Conservation (phyloP, 2,113 vertebrate genomes). For the Calyptomena viridis region DNA sequence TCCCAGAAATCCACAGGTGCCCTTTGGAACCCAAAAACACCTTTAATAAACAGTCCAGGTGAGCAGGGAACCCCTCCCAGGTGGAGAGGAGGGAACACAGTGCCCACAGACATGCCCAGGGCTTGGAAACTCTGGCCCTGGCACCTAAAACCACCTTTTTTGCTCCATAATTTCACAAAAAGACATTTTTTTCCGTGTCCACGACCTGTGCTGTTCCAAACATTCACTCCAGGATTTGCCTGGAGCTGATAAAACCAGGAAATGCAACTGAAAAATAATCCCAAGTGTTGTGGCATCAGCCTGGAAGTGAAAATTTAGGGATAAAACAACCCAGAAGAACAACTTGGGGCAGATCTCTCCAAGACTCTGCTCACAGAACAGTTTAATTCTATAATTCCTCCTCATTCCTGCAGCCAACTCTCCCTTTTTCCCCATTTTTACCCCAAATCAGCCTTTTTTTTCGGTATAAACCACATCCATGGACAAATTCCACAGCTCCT, state of each 20-base stretch:
- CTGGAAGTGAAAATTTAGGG: neutral
- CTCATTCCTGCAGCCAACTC: neutral
- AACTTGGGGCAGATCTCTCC: neutral
- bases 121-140: neutral
- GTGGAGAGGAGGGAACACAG: neutral
- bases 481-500: neutral
- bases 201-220: accelerated
- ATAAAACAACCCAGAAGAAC: neutral
- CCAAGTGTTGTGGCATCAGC: neutral
- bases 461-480: neutral
- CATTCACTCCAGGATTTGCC: accelerated
- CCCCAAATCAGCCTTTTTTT: neutral
- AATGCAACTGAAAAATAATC: neutral
- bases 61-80: neutral
- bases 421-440: neutral
- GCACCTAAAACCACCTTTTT: neutral
- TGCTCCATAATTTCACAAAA: neutral
- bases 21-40: neutral
- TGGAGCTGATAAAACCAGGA: neutral
- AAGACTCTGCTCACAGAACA: neutral
- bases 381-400: neutral
- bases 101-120: neutral
- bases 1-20: neutral
- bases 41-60: neutral
- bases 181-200: accelerated